Evolutionary conservation across 2,113 vertebrate species (phyloP), one percentile per base, ranked within the genome.

Genomic region (Girardinichthys multiradiatus): DNA sequence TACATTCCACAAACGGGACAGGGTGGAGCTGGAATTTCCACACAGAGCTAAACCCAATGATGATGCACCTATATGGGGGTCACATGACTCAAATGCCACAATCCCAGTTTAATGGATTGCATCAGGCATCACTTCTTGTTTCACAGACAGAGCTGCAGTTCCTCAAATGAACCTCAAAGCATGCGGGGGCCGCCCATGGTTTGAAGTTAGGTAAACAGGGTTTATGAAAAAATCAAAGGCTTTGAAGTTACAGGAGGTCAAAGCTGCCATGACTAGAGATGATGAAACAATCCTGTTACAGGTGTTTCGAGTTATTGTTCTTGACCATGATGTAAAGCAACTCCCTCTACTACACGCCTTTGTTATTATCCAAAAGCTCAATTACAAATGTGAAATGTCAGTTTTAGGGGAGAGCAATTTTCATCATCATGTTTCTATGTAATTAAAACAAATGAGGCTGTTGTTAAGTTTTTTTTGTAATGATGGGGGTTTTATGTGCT

Each of bases 1-100:
- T 13, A 61, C 57, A 66, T 57, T 54, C 61, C 60, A 59, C 10
- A 2, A 48, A 59, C n/a, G 27, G 48, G 45, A 58, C 21, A 27
- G 1, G 19, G 15, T 10, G 29, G 24, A 54, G 31, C 24, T 82
- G 89, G 90, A 90, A 87, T 82, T 87, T 91, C 89, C 86, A 83
- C 42, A 31, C 30, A 45, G 64, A 66, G 54, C 62, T 63, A 58
- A 68, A 69, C 29, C 30, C 58, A n/a, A 6, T 54, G 30, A 67
- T 13, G 31, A 28, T 73, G 33, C 58, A 68, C 60, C 61, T 74
- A 67, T 59, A 65, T 60, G 27, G 48, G 67, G 72, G 70, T 82
- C 80, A 86, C 76, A 57, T 68, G 76, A 74, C 54, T 28, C 11
- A 21, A 58, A 26, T 60, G 51, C 15, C 21, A 65, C 66, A 80